Evolutionary conservation across 2,113 vertebrate species (phyloP).

Genomic region (Lophochroa leadbeateri): DNA sequence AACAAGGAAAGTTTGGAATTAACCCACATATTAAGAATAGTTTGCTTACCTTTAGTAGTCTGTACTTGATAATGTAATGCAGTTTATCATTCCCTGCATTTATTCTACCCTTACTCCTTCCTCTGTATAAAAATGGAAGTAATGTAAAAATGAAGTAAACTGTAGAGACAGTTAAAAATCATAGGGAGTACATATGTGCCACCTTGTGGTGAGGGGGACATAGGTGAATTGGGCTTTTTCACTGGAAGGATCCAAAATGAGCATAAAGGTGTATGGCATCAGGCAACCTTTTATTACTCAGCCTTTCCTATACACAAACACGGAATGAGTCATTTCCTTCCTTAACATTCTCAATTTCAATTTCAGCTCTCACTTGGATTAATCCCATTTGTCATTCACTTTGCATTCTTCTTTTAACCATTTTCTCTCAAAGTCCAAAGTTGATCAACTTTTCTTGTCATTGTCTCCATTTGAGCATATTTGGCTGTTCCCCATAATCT

Average conservation of each 20-base stretch:
- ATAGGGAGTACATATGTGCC: not conserved
- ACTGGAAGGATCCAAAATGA: not conserved
- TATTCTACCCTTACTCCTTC: not conserved
- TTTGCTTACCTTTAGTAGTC: not conserved
- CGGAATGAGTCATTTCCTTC: not conserved
- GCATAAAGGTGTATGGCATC: not conserved
- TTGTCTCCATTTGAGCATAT: not conserved
- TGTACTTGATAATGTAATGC: not conserved
- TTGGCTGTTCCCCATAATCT: not conserved
- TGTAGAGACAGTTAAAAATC: not conserved
- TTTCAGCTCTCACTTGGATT: not conserved
- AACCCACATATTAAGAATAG: not conserved
- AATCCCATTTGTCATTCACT: not conserved
- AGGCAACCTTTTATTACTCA: not conserved
- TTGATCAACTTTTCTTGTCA: not conserved
- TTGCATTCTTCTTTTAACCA: not conserved
- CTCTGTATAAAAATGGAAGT: not conserved
- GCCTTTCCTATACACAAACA: not conserved
- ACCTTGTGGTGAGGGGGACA: constrained; percentile 21
- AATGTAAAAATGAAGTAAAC: not conserved
- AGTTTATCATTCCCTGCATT: not conserved
- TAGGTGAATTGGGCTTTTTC: not conserved
- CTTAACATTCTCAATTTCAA: not conserved
- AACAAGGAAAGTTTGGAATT: not conserved
- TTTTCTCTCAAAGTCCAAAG: not conserved